A percentile compares a stretch with the other conserved stretches of the same genome.
Evolutionary conservation across 2,888 invertebrate species (phyloP).

Genomic region (Aleiodes alternator): DNA sequence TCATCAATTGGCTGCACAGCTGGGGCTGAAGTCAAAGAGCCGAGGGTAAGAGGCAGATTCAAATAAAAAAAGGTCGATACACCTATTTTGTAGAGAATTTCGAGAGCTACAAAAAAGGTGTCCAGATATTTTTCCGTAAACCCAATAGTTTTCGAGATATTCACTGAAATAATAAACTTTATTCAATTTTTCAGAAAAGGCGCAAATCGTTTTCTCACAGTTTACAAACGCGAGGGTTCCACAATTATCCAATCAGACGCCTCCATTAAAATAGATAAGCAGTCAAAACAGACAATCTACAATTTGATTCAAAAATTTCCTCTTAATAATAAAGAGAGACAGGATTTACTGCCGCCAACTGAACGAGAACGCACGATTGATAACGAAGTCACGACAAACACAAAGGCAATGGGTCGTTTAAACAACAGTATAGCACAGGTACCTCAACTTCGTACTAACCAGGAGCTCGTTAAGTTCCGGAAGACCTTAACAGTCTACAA

Average conservation of each 20-base stretch:
- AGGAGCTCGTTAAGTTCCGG: constrained; percentile 79
- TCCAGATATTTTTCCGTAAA: no score
- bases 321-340: constrained; percentile 82
- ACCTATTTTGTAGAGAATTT: no score
- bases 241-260: constrained; percentile 83
- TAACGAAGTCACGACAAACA: constrained; percentile 73
- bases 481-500: constrained; percentile 84
- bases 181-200: constrained; percentile 76
- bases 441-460: constrained; percentile 77
- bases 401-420: constrained; percentile 80
- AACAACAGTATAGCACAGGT: constrained; percentile 83
- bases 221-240: constrained; percentile 83
- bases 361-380: constrained; percentile 81
- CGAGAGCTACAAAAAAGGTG: no score
- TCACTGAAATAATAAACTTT: no score
- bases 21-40: constrained; percentile 88
- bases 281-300: constrained; percentile 80
- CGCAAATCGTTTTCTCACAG: constrained; percentile 82
- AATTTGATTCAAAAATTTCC: constrained; percentile 82
- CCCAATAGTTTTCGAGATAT: no score
- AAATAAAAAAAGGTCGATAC: no score
- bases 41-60: constrained; percentile 81
- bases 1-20: constrained; percentile 82
- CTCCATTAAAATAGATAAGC: constrained; percentile 80
- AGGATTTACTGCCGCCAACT: constrained; percentile 82